These are phyloP conservation scores for Lasioglossum oenotherae DNA, from an alignment of 2,888 invertebrate genomes.

Conservation along the genomic window DNA sequence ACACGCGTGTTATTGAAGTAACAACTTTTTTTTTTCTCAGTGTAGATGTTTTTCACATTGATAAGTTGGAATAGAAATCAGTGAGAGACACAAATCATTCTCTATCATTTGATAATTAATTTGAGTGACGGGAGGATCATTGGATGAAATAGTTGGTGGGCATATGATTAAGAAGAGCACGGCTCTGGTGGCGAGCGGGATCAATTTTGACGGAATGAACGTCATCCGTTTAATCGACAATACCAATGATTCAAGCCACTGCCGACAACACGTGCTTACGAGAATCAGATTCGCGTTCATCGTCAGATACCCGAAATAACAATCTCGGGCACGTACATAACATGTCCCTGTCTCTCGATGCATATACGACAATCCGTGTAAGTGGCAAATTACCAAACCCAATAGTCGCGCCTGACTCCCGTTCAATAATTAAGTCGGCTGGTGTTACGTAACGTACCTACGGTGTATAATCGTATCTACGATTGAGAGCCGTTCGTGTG, in stretches of 20 bases:
- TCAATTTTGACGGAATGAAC: conserved; percentile 23
- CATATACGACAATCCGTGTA: conserved; percentile 72
- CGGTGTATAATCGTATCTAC: conserved; percentile 74
- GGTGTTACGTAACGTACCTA: conserved; percentile 72
- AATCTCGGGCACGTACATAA: conserved; percentile 65
- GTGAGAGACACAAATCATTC: not conserved
- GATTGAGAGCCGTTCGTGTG: conserved; percentile 74
- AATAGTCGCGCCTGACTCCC: conserved; percentile 73
- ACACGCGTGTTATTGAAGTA: too few species aligned
- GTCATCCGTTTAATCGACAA: conserved; percentile 59
- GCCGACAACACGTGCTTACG: conserved; percentile 64
- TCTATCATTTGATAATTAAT: not conserved
- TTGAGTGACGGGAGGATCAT: not conserved
- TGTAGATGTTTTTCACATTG: not conserved
- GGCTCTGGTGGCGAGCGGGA: not conserved
- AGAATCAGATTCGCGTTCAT: conserved; percentile 69
- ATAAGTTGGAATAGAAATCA: not conserved
- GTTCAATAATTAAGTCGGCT: conserved; percentile 73
- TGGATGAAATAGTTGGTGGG: not conserved
- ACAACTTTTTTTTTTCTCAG: too few species aligned
- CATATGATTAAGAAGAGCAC: not conserved
- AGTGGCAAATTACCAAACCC: conserved; percentile 74
- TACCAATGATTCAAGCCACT: conserved; percentile 59
- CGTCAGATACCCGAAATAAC: conserved; percentile 71
- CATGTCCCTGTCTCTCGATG: conserved; percentile 57